Evolutionary conservation across 2,888 invertebrate species (phyloP).

Genomic region (Ophioninae sp.): DNA sequence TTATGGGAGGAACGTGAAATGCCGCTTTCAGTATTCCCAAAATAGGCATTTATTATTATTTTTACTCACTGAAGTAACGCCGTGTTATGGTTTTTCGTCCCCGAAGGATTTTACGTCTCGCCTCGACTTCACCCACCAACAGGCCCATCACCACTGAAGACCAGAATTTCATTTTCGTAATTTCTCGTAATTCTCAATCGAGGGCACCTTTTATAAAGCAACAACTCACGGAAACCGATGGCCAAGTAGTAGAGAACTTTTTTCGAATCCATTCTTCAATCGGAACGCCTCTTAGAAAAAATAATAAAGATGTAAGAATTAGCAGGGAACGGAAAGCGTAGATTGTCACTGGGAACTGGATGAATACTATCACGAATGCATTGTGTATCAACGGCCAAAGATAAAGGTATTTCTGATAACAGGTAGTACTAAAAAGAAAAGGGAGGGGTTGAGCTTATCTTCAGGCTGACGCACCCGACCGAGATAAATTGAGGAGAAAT

Average conservation of each 20-base stretch:
- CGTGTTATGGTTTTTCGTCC: conserved; percentile 90
- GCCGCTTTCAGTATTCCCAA: background rate
- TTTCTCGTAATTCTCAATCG: conserved; percentile 7
- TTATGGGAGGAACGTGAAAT: background rate
- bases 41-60: conserved; percentile 11
- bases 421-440: conserved; percentile 55
- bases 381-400: conserved; percentile 74
- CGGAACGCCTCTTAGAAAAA: conserved; percentile 14
- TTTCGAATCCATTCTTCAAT: conserved; percentile 69
- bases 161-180: conserved; percentile 50
- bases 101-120: conserved; percentile 89
- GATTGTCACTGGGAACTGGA: conserved; percentile 40
- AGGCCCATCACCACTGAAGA: conserved; percentile 86
- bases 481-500: conserved; percentile 66
- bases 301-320: background rate
- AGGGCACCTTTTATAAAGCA: background rate
- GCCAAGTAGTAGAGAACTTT: conserved; percentile 73
- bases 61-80: conserved; percentile 88
- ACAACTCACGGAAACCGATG: conserved; percentile 75
- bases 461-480: conserved; percentile 63
- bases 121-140: conserved; percentile 88
- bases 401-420: conserved; percentile 73
- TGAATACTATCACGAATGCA: conserved; percentile 56
- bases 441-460: conserved; percentile 69
- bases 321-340: conserved; percentile 9